phyloP scores from a whole-genome alignment of 2,888 invertebrate genomes.

The Anoplius nigerrimus region DNA sequence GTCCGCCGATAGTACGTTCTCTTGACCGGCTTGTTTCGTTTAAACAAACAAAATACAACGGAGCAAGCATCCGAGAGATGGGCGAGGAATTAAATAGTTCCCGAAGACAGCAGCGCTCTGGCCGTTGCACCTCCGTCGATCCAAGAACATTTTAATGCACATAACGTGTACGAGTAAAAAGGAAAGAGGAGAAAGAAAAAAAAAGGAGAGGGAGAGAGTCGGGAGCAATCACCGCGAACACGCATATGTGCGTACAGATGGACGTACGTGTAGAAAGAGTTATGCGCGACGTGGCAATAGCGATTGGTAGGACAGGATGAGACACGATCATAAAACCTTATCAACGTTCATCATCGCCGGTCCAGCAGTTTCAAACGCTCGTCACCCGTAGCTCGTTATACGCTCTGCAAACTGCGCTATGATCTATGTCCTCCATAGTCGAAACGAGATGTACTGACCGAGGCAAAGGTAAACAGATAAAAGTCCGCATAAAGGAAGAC shows the following conservation, averaged over 20 bases:
- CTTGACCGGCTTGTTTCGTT: too few relatives aligned
- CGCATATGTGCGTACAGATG: conserved; percentile 19
- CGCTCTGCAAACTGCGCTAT: conserved; percentile 56
- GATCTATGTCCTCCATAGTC: conserved; percentile 47
- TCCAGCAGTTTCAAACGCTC: conserved; percentile 63
- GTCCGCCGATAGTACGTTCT: too few relatives aligned
- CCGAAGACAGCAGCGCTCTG: too few relatives aligned
- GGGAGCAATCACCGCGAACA: conserved; percentile 9
- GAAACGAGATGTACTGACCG: conserved; percentile 42
- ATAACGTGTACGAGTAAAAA: neutral
- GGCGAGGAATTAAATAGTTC: too few relatives aligned
- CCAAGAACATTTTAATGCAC: too few relatives aligned
- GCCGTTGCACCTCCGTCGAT: too few relatives aligned
- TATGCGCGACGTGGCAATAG: conserved; percentile 40
- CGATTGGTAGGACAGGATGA: conserved; percentile 66
- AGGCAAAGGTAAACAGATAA: too few relatives aligned
- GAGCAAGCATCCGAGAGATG: too few relatives aligned
- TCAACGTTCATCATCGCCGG: conserved; percentile 67
- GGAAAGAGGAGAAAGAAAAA: conserved; percentile 8
- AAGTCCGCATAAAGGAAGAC: too few relatives aligned
- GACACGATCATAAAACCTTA: conserved; percentile 68
- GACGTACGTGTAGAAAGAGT: conserved; percentile 25
- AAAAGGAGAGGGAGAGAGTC: conserved; percentile 16
- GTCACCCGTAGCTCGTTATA: conserved; percentile 65
- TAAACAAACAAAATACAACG: too few relatives aligned